Evolutionary conservation across 2,888 invertebrate genomes (phyloP).

Genomic region (Coecobrya sp.): DNA sequence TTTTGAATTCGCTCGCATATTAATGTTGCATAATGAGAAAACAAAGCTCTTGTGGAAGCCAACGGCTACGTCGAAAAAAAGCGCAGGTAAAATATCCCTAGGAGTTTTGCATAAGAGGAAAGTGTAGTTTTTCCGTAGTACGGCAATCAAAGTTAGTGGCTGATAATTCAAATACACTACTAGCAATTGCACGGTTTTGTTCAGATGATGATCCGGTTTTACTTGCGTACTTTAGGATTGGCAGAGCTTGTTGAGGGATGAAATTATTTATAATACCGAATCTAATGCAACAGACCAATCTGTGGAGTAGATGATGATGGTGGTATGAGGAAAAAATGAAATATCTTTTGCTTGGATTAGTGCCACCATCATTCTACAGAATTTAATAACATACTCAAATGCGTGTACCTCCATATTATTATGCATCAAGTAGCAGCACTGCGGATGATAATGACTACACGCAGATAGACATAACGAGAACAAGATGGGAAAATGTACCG

Average conservation of each 20-base stretch:
- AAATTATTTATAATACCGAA: constrained; percentile 57
- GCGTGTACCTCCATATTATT: constrained; percentile 3
- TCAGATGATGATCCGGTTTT: constrained; percentile 73
- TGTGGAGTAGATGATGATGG: background rate
- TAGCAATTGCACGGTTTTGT: background rate
- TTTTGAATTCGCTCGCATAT: background rate
- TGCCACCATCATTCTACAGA: constrained; percentile 48
- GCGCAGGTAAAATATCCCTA: background rate
- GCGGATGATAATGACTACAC: constrained; percentile 1
- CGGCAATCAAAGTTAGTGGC: background rate
- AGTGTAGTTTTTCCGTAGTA: background rate
- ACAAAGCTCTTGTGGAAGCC: background rate
- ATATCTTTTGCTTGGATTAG: constrained; percentile 8
- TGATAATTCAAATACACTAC: background rate
- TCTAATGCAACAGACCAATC: background rate
- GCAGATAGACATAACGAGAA: constrained; percentile 19
- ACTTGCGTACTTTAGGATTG: constrained; percentile 49
- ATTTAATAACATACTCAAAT: constrained; percentile 69
- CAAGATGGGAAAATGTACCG: constrained; percentile 69
- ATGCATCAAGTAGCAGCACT: background rate
- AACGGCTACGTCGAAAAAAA: background rate
- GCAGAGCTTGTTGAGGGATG: constrained; percentile 34
- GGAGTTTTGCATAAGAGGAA: background rate
- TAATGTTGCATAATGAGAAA: constrained; percentile 7
- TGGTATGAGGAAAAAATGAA: background rate